Evolutionary conservation across 2,113 vertebrate genomes (phyloP).

Genomic region (Clarias macrocephalus): DNA sequence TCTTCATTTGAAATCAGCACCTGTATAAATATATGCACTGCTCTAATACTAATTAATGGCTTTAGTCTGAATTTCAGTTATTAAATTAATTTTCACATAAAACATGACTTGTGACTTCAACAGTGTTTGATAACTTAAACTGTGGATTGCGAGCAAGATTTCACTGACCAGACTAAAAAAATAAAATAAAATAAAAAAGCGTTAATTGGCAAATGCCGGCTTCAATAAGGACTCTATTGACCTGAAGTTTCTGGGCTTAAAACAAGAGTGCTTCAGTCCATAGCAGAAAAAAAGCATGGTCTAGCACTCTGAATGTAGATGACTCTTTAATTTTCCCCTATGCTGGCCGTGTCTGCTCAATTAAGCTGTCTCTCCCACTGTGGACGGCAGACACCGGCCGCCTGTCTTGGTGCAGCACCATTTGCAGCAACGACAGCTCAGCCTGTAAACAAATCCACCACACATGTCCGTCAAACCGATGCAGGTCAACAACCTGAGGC

Average conservation of each 20-base stretch:
- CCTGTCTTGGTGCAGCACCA: conserved; percentile 37
- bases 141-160: not conserved
- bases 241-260: not conserved
- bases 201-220: conserved; percentile 16
- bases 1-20: not conserved
- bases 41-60: not conserved
- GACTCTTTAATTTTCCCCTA: conserved; percentile 37
- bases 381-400: conserved; percentile 32
- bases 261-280: conserved; percentile 11
- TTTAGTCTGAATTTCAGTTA: not conserved
- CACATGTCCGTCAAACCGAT: conserved; percentile 28
- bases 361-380: conserved; percentile 50
- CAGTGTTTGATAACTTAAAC: not conserved
- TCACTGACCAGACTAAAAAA: not conserved
- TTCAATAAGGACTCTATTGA: conserved; percentile 32
- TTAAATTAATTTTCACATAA: too few relatives aligned
- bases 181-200: too few relatives aligned
- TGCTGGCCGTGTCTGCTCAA: conserved; percentile 42
- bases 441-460: conserved; percentile 49
- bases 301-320: conserved; percentile 43
- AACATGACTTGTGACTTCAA: not conserved
- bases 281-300: conserved; percentile 2
- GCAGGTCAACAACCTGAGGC: not conserved
- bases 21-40: not conserved
- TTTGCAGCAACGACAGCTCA: conserved; percentile 46